Evolutionary conservation across 2,113 vertebrate genomes (phyloP).

Genomic region (Dendrocopos noguchii): DNA sequence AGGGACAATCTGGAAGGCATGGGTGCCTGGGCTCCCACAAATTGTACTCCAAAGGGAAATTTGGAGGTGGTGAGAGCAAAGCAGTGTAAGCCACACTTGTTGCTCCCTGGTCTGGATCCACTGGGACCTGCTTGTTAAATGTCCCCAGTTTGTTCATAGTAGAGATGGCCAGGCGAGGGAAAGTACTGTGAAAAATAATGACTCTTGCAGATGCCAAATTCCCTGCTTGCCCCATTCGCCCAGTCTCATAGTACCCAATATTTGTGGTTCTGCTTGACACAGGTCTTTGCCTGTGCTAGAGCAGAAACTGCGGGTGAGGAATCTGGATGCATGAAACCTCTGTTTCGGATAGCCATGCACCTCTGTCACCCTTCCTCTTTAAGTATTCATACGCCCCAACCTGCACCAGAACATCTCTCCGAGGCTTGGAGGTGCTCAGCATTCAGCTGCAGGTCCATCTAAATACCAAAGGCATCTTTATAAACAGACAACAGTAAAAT

Average conservation of each 20-base stretch:
- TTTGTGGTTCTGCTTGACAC: accelerated
- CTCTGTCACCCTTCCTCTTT: neutral
- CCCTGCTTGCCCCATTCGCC: neutral
- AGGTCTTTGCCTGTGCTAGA: neutral
- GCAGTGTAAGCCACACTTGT: neutral
- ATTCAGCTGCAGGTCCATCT: neutral
- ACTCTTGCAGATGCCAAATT: neutral
- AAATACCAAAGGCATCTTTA: neutral
- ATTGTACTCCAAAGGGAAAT: neutral
- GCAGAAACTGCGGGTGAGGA: neutral
- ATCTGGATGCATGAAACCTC: neutral
- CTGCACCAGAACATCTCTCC: neutral
- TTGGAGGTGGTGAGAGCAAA: neutral
- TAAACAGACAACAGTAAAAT: neutral
- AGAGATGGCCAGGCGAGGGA: neutral
- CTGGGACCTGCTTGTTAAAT: neutral
- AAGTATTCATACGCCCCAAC: neutral
- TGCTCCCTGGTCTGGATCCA: neutral
- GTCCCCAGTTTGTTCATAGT: neutral
- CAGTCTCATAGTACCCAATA: neutral
- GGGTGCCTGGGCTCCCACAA: neutral
- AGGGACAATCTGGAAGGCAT: neutral
- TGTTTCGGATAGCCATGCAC: accelerated
- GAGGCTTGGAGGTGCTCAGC: neutral
- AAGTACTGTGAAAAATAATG: neutral